phyloP scores from a whole-genome alignment of 2,888 invertebrate genomes.

The Oscheius sp. region DNA sequence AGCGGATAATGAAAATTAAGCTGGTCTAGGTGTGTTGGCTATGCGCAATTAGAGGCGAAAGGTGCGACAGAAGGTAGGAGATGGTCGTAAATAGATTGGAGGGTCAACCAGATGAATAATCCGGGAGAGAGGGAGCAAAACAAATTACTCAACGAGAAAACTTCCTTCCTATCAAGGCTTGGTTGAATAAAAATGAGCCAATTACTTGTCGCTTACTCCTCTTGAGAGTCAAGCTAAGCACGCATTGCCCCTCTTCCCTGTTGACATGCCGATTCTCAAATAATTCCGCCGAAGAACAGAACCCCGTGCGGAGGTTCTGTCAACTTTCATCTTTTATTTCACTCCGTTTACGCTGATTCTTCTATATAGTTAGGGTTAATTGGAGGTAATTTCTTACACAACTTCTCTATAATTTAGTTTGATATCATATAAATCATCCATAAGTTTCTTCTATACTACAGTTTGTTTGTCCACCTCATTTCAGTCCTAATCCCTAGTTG shows the following conservation, averaged over 20 bases:
- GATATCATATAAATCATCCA: not conserved
- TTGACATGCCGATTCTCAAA: conserved; percentile 31
- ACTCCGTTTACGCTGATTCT: too few relatives aligned
- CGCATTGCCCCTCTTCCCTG: not conserved
- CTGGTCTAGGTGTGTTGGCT: not conserved
- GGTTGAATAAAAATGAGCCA: too few relatives aligned
- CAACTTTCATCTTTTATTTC: too few relatives aligned
- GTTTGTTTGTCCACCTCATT: conserved; percentile 1
- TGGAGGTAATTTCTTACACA: too few relatives aligned
- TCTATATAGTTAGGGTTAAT: too few relatives aligned
- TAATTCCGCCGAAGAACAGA: conserved; percentile 23
- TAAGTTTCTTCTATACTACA: not conserved
- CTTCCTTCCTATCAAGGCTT: too few relatives aligned
- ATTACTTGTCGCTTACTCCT: not conserved
- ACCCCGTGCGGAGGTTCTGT: conserved; percentile 3
- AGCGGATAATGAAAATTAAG: too few relatives aligned
- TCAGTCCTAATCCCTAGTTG: not conserved
- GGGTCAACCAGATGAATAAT: not conserved
- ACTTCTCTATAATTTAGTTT: too few relatives aligned
- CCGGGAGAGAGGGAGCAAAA: not conserved
- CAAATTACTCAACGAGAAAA: too few relatives aligned
- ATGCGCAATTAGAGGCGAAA: not conserved
- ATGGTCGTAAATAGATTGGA: too few relatives aligned
- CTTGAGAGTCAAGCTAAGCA: not conserved
- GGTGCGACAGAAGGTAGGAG: not conserved